Evolutionary conservation across 2,113 vertebrate genomes (phyloP).

Genomic region (Cephalopholis sonnerati): DNA sequence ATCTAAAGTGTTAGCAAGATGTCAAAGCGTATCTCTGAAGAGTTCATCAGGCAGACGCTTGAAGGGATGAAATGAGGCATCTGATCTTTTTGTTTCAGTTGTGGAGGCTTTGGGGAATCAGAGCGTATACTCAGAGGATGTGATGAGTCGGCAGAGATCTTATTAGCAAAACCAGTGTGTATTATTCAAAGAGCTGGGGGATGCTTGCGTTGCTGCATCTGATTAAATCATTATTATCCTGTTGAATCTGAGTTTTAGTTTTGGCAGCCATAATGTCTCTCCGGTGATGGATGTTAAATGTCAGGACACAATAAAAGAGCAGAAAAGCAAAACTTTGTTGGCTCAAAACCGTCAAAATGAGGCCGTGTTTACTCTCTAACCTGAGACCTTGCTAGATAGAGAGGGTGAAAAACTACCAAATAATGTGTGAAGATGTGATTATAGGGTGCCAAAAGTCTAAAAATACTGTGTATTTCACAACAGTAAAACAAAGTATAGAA

Average conservation of each 20-base stretch:
- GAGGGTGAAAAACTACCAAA: background rate
- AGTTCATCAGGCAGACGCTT: constrained; percentile 51
- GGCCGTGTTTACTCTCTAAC: background rate
- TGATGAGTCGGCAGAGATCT: constrained; percentile 71
- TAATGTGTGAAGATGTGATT: background rate
- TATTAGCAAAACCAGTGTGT: constrained; percentile 63
- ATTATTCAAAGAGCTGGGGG: constrained; percentile 54
- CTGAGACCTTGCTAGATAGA: background rate
- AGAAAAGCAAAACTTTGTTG: background rate
- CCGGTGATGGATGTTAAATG: background rate
- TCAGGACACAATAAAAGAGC: background rate
- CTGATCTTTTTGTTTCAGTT: constrained; percentile 67
- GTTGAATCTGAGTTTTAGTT: constrained; percentile 39
- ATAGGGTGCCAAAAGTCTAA: background rate
- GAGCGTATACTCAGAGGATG: constrained; percentile 41
- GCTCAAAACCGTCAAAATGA: background rate
- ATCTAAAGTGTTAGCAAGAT: constrained; percentile 32
- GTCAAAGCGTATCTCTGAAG: constrained; percentile 52
- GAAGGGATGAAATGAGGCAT: constrained; percentile 63
- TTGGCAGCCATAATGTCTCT: constrained; percentile 28
- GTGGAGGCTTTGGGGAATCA: constrained; percentile 55
- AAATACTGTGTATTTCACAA: background rate
- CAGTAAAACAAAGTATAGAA: background rate
- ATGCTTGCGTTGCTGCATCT: constrained; percentile 51
- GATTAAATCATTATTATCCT: constrained; percentile 60